Conservation (phyloP, 1,140 invertebrate species). For the Drosophila sucinea region DNA sequence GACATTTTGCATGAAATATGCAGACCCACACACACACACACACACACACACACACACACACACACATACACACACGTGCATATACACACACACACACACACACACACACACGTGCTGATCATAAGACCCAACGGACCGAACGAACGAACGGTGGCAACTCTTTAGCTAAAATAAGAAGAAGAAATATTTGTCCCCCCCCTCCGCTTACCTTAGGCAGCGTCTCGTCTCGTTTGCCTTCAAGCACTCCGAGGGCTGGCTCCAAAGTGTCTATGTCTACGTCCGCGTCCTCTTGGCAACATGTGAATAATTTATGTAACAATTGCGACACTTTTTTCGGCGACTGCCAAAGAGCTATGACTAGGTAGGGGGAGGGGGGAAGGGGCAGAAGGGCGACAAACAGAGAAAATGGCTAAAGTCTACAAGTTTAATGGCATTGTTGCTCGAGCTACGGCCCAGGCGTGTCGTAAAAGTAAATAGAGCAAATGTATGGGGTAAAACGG, state of each 20-base stretch:
- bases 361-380: neutral
- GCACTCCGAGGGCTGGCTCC: constrained; percentile 28
- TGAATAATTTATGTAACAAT: constrained; percentile 81
- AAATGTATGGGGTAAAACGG: constrained; percentile 42
- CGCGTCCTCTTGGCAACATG: constrained; percentile 41
- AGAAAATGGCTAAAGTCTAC: constrained; percentile 37
- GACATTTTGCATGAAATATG: constrained; percentile 73
- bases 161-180: constrained; percentile 53
- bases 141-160: constrained; percentile 48
- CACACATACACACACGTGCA: neutral
- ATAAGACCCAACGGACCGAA: constrained; percentile 8
- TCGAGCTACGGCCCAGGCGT: constrained; percentile 61
- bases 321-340: constrained; percentile 67
- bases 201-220: neutral
- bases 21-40: constrained; percentile 18
- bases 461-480: constrained; percentile 77
- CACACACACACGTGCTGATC: constrained; percentile 18
- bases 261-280: constrained; percentile 17
- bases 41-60: too few species aligned
- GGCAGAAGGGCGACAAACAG: neutral
- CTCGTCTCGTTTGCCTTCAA: neutral
- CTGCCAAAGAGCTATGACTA: neutral
- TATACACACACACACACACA: constrained; percentile 20
- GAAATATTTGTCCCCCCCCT: neutral
- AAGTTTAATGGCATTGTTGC: constrained; percentile 80